Evolutionary conservation across 2,888 invertebrate genomes (phyloP), one percentile per base, ranked within the genome.

Genomic region (Andricus quercusramuli): DNA sequence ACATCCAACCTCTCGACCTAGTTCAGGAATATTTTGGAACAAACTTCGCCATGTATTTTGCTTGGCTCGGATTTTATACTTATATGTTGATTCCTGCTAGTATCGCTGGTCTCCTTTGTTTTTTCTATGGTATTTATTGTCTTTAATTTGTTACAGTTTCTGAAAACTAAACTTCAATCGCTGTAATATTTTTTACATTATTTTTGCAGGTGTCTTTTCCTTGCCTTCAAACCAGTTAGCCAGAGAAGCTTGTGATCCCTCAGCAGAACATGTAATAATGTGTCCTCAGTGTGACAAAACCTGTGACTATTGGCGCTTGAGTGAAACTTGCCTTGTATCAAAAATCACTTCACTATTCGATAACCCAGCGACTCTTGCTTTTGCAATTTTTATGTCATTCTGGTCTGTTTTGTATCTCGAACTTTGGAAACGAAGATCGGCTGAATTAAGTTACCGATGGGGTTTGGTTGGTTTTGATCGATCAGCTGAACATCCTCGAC

Each of bases 21-120:
- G 95, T 97, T 81, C 95, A 96, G 94, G 95, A 96, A 88, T 96
- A 96, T 92, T 96, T 96, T 91, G 96, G 96, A 70, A 95, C 96
- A 3, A 96, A 96, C 93, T 95, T 96, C 86, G 97, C 96, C 0
- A 93, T 97, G 80, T 97, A 97, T 92, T 97, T 97, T 93, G 95
- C 97, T 20, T 97, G 97, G 97, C 93, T 97, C 70, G 97, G 97
- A 62, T 97, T 96, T 93, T 97, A 97, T 90, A 97, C 97, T 0
- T 95, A 96, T 90, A 96, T 97, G 96, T 93, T 97, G 79, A 96
- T 97, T 85, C 96, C 96, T 20, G 95, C 96, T 3, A 94, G 96
- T 79, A 92, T 96, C 78, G 93, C 96, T 78, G 96, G 96, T 20
- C 89, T 96, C 29, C 83, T 96, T 29, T 96, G 95, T 89, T 95